These are phyloP conservation scores for Acleris literana DNA, from an alignment of 2,888 invertebrate genomes.

Conservation along the genomic window DNA sequence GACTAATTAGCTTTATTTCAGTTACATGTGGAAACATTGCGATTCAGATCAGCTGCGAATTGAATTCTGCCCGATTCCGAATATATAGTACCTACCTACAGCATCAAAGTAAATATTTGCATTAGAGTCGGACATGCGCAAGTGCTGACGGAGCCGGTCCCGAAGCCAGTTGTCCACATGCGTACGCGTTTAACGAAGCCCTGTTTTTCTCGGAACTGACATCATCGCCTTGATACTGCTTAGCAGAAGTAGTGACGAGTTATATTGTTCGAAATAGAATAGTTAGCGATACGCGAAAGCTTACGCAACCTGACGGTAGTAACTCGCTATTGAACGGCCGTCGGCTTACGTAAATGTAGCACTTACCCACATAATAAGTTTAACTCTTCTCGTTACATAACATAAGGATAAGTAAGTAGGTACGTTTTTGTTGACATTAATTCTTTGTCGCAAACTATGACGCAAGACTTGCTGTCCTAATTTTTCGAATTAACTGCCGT, in stretches of 20 bases:
- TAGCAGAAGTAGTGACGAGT: conserved; percentile 25
- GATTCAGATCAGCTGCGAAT: no score
- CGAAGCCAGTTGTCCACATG: background rate
- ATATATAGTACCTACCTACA: no score
- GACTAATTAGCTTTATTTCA: no score
- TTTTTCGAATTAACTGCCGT: conserved; percentile 14
- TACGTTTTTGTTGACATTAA: conserved; percentile 35
- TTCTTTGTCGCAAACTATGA: conserved; percentile 26
- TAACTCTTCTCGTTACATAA: conserved; percentile 42
- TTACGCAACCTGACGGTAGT: conserved; percentile 71
- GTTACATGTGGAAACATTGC: no score
- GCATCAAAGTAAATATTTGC: no score
- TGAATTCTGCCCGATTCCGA: no score
- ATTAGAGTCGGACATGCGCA: no score
- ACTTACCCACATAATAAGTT: conserved; percentile 66
- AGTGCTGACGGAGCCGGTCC: no score
- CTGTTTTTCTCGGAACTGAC: conserved; percentile 53
- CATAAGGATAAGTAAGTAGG: conserved; percentile 29
- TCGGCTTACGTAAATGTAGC: conserved; percentile 76
- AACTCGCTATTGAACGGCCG: conserved; percentile 73
- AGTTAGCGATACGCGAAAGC: conserved; percentile 51
- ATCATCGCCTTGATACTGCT: conserved; percentile 43
- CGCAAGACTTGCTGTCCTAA: conserved; percentile 25
- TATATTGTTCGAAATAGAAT: conserved; percentile 45
- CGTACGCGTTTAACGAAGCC: conserved; percentile 38